Evolutionary conservation across 2,888 invertebrate genomes (phyloP).

Genomic region (Prosopocoilus inquinatus): DNA sequence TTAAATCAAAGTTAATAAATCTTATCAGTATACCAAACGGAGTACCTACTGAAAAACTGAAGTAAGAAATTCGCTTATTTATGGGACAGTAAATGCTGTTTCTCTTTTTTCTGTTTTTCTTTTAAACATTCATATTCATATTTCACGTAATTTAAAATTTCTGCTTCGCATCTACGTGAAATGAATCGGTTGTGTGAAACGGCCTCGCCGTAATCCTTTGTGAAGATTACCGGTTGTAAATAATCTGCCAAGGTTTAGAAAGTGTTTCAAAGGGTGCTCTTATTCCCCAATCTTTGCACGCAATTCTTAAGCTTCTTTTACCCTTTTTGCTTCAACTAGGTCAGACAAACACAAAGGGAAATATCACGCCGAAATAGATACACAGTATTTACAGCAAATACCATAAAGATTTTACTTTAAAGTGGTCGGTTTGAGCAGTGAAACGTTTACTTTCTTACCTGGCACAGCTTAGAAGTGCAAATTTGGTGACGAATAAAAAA

Average conservation of each 20-base stretch:
- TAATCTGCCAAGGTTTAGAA: constrained; percentile 28
- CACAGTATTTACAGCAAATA: constrained; percentile 3
- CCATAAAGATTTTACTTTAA: not conserved
- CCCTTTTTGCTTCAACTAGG: constrained; percentile 25
- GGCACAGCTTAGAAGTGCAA: too few relatives aligned
- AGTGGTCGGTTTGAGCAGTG: too few relatives aligned
- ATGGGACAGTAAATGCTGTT: too few relatives aligned
- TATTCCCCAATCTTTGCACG: constrained; percentile 25
- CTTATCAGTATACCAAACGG: not conserved
- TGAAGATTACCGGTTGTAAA: constrained; percentile 26
- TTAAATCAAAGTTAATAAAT: constrained; percentile 2
- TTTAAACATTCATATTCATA: too few relatives aligned
- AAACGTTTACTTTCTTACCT: too few relatives aligned
- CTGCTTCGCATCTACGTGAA: too few relatives aligned
- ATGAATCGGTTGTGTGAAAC: not conserved
- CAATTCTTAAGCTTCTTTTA: constrained; percentile 22
- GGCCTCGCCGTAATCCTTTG: not conserved
- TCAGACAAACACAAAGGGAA: constrained; percentile 22
- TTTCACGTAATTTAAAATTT: too few relatives aligned
- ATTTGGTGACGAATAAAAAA: too few relatives aligned
- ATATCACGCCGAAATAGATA: constrained; percentile 22
- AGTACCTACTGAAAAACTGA: not conserved
- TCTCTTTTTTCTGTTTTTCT: too few relatives aligned
- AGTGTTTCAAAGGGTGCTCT: constrained; percentile 29
- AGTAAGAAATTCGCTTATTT: not conserved